Evolutionary conservation across 2,113 vertebrate species (phyloP), one percentile per base, ranked within the genome.

Genomic region (Pomatostomus ruficeps): DNA sequence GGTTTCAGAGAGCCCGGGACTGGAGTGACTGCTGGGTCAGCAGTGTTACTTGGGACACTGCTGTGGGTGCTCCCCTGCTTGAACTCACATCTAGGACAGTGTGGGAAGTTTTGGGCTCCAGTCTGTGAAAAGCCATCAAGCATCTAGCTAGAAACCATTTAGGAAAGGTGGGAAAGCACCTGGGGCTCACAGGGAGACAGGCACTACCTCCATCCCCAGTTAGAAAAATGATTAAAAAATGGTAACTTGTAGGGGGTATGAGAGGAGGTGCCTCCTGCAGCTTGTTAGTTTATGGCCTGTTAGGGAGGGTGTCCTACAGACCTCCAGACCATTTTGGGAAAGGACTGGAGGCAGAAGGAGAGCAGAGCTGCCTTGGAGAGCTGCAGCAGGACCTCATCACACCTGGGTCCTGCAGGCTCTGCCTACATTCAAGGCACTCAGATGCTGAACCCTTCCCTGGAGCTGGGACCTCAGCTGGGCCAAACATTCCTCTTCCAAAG

Each of bases 201-300:
- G 24, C 6, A 4, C 22, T 31, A 46, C 31, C 19, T 84, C 40
- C 33, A 31, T 36, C 23, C 29, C 67, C 51, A 36, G 11, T 70
- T 46, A 33, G 33, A 74, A 73, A 58, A 43, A 43, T 28, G 1
- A 63, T 36, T 73, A 0, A 5, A 63, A 82, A n/a, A 52, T 54
- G 17, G 1, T 22, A 33, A 55, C 10, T 36, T 17, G 1, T 1
- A 12, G 42, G 46, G 26, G 12, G 2, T 26, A 3, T 28, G 23
- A 46, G 49, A 76, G 35, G 54, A 71, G 26, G 5, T 42, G 48
- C 20, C 3, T 58, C 38, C 49, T 25, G 17, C 24, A 5, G 14
- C 71, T 62, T 86, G 26, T 19, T 59, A 33, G 9, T 36, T 59
- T 59, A 33, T 45, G 38, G 38, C 33, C 62, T 67, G 18, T 76